phyloP scores from a whole-genome alignment of 2,797 vertebrate species.

The Agapornis canus region DNA sequence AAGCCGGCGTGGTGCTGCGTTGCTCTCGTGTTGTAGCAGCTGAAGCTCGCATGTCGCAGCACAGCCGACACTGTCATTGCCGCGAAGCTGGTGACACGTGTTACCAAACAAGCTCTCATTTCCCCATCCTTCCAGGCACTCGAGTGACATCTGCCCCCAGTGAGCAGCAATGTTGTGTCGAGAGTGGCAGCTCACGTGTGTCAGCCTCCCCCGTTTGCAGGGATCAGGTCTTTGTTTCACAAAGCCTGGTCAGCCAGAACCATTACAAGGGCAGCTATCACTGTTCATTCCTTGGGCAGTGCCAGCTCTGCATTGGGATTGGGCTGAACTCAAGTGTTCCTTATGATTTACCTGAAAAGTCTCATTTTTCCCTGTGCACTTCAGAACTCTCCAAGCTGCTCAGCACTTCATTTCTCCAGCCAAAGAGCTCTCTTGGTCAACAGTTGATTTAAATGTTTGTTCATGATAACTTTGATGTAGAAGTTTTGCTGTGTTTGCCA shows the following conservation, averaged over 20 bases:
- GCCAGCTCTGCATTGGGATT: neutral
- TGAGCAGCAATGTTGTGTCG: neutral
- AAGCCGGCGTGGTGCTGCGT: fast-evolving
- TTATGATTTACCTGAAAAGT: neutral
- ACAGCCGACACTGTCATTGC: neutral
- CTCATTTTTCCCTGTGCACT: neutral
- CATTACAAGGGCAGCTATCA: fast-evolving
- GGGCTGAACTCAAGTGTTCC: neutral
- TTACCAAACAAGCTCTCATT: neutral
- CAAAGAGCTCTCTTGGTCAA: neutral
- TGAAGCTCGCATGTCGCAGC: neutral
- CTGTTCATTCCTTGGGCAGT: neutral
- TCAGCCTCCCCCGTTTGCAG: fast-evolving
- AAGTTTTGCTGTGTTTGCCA: neutral
- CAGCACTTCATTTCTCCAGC: neutral
- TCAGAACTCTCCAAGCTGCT: neutral
- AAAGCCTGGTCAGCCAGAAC: neutral
- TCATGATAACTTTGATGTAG: neutral
- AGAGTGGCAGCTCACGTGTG: neutral
- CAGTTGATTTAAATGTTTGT: neutral
- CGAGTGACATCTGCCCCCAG: fast-evolving
- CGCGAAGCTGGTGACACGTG: neutral
- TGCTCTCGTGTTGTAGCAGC: neutral
- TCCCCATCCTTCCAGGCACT: neutral
- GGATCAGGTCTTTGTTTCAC: neutral